A percentile compares a stretch with the other conserved stretches of the same genome.
phyloP scores from a whole-genome alignment of 2,113 vertebrate genomes.

The Melanerpes formicivorus region DNA sequence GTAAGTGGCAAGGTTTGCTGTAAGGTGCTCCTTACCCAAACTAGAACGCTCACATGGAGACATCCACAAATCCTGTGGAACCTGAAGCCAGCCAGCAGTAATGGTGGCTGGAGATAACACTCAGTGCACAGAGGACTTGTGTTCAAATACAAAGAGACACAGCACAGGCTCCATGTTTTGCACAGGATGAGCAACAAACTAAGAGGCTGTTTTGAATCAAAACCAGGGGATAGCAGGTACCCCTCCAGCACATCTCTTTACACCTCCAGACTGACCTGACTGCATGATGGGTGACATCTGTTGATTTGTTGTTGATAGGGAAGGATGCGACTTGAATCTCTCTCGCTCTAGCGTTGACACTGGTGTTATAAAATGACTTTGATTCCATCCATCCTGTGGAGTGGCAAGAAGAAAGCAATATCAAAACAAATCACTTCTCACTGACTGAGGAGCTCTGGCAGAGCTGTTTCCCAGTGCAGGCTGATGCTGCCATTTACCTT shows the following conservation, averaged over 20 bases:
- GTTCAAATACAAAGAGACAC: background rate
- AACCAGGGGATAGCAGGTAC: background rate
- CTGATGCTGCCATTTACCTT: slow-evolving; percentile 82
- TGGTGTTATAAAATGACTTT: slow-evolving; percentile 98
- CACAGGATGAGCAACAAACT: background rate
- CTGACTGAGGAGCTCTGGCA: background rate
- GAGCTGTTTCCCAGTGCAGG: background rate
- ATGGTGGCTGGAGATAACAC: background rate
- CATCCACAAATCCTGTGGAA: background rate
- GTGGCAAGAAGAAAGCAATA: slow-evolving; percentile 12
- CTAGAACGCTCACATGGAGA: background rate
- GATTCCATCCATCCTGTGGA: slow-evolving; percentile 95
- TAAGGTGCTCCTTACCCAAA: background rate
- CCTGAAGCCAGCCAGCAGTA: background rate
- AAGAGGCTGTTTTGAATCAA: background rate
- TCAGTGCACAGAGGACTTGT: rapidly evolving
- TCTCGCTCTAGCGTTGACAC: slow-evolving; percentile 95
- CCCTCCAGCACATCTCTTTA: background rate
- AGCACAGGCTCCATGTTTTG: background rate
- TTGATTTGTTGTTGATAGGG: slow-evolving; percentile 87
- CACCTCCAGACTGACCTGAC: slow-evolving; percentile 80
- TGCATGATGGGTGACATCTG: slow-evolving; percentile 96
- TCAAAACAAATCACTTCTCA: slow-evolving; percentile 22
- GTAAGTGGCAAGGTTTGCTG: no score
- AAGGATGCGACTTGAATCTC: slow-evolving; percentile 94